Conservation (phyloP, 1,140 invertebrate genomes). For the Drosophila funebris region DNA sequence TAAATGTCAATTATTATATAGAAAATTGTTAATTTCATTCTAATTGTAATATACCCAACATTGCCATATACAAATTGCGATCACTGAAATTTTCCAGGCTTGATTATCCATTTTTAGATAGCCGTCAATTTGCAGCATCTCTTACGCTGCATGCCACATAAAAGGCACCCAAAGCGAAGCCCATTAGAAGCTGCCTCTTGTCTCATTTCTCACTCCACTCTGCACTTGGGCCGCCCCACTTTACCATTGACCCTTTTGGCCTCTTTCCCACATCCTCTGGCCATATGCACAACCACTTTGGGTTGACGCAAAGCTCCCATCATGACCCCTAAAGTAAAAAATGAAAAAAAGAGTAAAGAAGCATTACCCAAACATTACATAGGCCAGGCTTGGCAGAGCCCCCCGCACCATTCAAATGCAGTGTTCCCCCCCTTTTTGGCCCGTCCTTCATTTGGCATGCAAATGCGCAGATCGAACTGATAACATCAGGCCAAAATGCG, state of each 20-base stretch:
- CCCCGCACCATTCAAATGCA: background rate
- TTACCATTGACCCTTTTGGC: conserved; percentile 49
- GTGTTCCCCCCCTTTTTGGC: background rate
- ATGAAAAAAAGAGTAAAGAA: conserved; percentile 10
- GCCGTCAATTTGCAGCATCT: background rate
- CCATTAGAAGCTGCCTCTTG: conserved; percentile 30
- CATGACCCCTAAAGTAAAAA: conserved; percentile 50
- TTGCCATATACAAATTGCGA: background rate
- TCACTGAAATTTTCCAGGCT: background rate
- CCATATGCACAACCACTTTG: conserved; percentile 64
- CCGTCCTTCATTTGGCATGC: conserved; percentile 76
- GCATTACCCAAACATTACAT: conserved; percentile 47
- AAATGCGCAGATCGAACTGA: conserved; percentile 80
- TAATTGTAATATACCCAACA: background rate
- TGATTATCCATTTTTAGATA: background rate
- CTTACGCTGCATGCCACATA: background rate
- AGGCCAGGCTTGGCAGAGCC: background rate
- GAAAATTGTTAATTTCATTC: conserved; percentile 19
- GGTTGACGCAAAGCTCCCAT: conserved; percentile 68
- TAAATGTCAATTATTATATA: no score
- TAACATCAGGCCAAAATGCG: conserved; percentile 70
- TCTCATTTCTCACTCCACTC: conserved; percentile 6
- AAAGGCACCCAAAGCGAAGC: conserved; percentile 13
- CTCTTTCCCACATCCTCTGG: conserved; percentile 56
- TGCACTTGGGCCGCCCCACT: conserved; percentile 1